Evolutionary conservation across 1,140 invertebrate species (phyloP), one percentile per base, ranked within the genome.

Genomic region (Drosophila mojavensis): DNA sequence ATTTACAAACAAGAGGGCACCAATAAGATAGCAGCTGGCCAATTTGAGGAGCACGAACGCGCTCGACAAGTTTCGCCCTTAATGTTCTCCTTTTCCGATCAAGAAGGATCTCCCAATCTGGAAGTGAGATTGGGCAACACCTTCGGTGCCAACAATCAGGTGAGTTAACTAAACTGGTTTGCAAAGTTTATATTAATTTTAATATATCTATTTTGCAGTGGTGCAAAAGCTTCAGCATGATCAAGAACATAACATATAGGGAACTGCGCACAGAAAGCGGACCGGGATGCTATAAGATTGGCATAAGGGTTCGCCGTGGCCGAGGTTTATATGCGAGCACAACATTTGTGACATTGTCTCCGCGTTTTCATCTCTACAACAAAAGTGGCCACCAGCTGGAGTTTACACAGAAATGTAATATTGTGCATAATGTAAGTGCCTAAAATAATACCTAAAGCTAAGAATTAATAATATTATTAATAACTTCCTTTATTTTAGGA

Each of bases 341-440:
- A 3, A 97, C 96, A 84, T 96, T 99, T 78, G 96, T 99, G 11
- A 98, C 97, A 9, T 94, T 99, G 69, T 97, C 97, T 4, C 98
- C 98, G 33, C 94, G 98, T 78, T 99, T 97, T 93, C 97, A 98
- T 91, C 93, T 99, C 47, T 97, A 99, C 90, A 99, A 99, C 93
- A 95, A 96, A 91, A 98, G 97, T 7, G 95, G 95, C 1, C 95
- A 94, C 81, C 95, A 95, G 48, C 93, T 99, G 64, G 95, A 98
- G 81, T 96, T 99, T 89, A 95, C 97, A 50, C 98, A 99, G 93
- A 95, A 95, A 80, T 96, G 95, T 90, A 96, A 95, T 71, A 95
- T 96, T 0, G 94, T 95, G 1, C 93, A 93, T 26, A 91, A 94
- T 62, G 94, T 94, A 61, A 92, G 93, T 55, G 41, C 0, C 4